Evolutionary conservation across 2,888 invertebrate genomes (phyloP).

Genomic region (Hermodice carunculata): DNA sequence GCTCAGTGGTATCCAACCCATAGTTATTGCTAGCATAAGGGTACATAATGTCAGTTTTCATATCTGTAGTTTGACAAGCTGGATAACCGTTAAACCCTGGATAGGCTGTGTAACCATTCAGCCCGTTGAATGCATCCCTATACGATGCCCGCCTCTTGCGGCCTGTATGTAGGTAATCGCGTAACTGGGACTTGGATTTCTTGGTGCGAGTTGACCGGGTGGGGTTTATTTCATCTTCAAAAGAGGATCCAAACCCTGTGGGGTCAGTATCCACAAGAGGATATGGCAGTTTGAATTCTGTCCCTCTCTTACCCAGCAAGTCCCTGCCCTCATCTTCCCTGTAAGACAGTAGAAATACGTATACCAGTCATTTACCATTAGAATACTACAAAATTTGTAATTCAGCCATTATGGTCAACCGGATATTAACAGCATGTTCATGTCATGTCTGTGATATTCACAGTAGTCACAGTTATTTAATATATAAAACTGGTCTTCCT

Average conservation of each 20-base stretch:
- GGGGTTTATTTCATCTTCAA: constrained; percentile 57
- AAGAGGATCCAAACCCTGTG: constrained; percentile 61
- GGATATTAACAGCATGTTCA: no score
- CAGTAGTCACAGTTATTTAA: no score
- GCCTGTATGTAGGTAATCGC: constrained; percentile 93
- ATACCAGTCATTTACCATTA: no score
- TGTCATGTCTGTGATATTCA: no score
- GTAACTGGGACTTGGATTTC: constrained; percentile 92
- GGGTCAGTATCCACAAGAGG: constrained; percentile 76
- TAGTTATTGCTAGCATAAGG: constrained; percentile 43
- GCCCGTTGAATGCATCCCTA: constrained; percentile 51
- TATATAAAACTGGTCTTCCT: no score
- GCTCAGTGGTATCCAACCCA: constrained; percentile 31
- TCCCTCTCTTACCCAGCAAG: constrained; percentile 95
- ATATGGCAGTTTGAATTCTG: constrained; percentile 99
- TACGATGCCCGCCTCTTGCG: constrained; percentile 71
- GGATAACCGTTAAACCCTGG: constrained; percentile 52
- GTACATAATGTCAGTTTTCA: constrained; percentile 62
- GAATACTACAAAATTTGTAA: no score
- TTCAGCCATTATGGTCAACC: no score
- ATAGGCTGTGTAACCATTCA: constrained; percentile 54
- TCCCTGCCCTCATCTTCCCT: constrained; percentile 99
- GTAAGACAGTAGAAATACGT: constrained; percentile 29
- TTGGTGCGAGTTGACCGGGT: constrained; percentile 80
- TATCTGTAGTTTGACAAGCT: constrained; percentile 46